A percentile compares a stretch with the other conserved stretches of the same genome.
Evolutionary conservation across 2,797 vertebrate genomes (phyloP).

Genomic region (Pangasius djambal): DNA sequence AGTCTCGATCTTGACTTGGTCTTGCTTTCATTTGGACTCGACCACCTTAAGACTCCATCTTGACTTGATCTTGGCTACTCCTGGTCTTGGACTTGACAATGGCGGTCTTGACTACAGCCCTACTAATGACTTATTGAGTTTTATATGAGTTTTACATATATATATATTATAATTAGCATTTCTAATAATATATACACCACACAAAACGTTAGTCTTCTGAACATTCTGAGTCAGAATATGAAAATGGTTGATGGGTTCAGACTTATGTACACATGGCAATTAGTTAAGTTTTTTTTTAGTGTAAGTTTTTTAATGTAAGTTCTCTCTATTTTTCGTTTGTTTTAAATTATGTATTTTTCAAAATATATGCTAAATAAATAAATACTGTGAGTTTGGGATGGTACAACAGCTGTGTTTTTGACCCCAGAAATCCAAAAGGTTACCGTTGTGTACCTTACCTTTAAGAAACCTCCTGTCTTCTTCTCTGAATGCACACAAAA

Average conservation of each 20-base stretch:
- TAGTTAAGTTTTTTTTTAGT: too few species aligned
- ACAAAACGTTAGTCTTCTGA: not conserved
- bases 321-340: not conserved
- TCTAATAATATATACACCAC: not conserved
- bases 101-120: not conserved
- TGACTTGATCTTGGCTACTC: not conserved
- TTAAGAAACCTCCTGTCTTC: constrained; percentile 50
- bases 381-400: not conserved
- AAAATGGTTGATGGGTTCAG: not conserved
- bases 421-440: not conserved
- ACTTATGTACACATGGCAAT: too few species aligned
- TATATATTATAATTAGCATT: not conserved
- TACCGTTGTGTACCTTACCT: constrained; percentile 40
- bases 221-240: not conserved
- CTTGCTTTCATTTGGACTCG: not conserved
- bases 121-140: not conserved
- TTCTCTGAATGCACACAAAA: constrained; percentile 46
- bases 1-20: not conserved
- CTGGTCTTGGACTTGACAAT: not conserved
- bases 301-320: not conserved
- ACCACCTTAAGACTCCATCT: not conserved
- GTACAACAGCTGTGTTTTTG: not conserved
- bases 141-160: too few species aligned
- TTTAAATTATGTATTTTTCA: not conserved
- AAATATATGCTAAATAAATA: not conserved